phyloP scores from a whole-genome alignment of 2,113 vertebrate species.

The Rhea pennata region DNA sequence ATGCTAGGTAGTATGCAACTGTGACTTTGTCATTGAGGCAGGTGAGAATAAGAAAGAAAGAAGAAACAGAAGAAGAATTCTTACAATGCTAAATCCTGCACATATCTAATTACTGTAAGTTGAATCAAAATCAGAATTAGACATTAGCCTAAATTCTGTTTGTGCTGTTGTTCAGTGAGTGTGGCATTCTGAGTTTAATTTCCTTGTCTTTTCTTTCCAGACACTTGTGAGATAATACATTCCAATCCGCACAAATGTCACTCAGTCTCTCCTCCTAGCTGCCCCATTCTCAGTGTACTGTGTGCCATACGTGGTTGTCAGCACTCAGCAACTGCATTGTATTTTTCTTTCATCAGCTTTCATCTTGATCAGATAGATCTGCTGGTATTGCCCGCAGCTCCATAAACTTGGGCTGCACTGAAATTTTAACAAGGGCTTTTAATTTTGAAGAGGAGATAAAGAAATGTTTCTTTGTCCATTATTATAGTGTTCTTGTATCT shows the following conservation, averaged over 20 bases:
- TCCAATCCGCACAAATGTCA: not conserved
- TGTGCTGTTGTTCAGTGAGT: not conserved
- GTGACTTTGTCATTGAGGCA: not conserved
- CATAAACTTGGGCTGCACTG: not conserved
- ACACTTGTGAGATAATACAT: not conserved
- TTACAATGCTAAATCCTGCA: not conserved
- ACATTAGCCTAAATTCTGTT: not conserved
- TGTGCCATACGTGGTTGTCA: not conserved
- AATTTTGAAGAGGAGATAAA: not conserved
- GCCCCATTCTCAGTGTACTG: not conserved
- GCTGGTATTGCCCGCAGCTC: not conserved
- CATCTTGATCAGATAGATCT: not conserved
- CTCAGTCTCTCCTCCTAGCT: not conserved
- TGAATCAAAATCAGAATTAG: not conserved
- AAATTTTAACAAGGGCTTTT: conserved; percentile 22
- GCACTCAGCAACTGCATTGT: not conserved
- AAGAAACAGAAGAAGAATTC: not conserved
- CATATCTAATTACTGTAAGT: not conserved
- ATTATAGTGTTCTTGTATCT: not conserved
- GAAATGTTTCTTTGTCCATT: not conserved
- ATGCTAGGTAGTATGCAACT: not conserved
- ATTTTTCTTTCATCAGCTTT: not conserved
- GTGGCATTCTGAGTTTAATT: not conserved
- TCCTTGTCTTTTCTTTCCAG: not conserved
- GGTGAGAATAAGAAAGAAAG: not conserved